phyloP scores from a whole-genome alignment of 1,140 invertebrate genomes.

The Battus philenor region DNA sequence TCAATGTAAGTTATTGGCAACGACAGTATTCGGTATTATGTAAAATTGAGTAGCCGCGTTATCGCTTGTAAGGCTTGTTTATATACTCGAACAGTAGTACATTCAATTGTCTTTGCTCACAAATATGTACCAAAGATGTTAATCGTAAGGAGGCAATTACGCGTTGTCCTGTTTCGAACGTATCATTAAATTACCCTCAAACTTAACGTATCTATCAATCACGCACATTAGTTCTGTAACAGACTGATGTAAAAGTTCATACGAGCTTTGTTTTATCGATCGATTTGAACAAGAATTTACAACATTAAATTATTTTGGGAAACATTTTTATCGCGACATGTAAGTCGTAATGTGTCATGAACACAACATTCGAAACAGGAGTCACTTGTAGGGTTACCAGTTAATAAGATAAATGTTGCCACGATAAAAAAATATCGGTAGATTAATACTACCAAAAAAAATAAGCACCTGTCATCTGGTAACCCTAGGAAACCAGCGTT shows the following conservation, averaged over 20 bases:
- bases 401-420: not conserved
- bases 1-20: slow-evolving; percentile 31
- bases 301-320: too few species aligned
- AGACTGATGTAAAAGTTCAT: not conserved
- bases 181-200: not conserved
- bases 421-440: not conserved
- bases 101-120: slow-evolving; percentile 59
- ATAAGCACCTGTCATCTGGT: not conserved
- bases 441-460: not conserved
- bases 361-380: slow-evolving; percentile 7
- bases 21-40: slow-evolving; percentile 49
- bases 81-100: slow-evolving; percentile 38
- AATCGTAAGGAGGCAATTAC: slow-evolving; percentile 27
- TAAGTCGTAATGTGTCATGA: too few species aligned
- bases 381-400: slow-evolving; percentile 4
- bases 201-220: slow-evolving; percentile 1
- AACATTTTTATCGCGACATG: too few species aligned
- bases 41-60: slow-evolving; percentile 27
- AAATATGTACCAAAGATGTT: slow-evolving; percentile 69
- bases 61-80: slow-evolving; percentile 42
- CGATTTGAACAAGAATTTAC: too few species aligned
- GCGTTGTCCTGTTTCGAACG: not conserved
- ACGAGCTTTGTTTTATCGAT: slow-evolving; percentile 4
- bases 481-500: slow-evolving; percentile 16
- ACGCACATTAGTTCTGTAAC: slow-evolving; percentile 7